These are phyloP conservation scores for Astropecten irregularis DNA, from an alignment of 53 echinoderm and acorn worm genomes.

Conservation along the genomic window DNA sequence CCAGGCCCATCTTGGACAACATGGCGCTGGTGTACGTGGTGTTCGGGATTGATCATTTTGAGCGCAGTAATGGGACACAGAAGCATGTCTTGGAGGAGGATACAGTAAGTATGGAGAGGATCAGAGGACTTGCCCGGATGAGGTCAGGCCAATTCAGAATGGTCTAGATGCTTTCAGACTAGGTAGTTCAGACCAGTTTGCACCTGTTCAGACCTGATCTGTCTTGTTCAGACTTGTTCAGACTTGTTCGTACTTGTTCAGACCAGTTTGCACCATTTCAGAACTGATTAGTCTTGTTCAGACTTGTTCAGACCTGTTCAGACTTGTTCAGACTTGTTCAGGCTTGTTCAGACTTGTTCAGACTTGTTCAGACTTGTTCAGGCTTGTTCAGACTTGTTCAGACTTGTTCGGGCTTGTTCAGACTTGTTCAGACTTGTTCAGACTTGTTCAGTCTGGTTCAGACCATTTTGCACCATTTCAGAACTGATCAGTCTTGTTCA, in stretches of 20 bases:
- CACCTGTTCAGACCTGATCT: not conserved
- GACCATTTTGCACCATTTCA: not conserved
- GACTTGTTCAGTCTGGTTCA: not conserved
- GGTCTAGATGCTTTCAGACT: not conserved
- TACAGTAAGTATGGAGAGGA: conserved; percentile 52
- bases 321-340: not conserved
- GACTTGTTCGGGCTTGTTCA: too few species aligned
- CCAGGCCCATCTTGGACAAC: conserved; percentile 72
- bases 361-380: not conserved
- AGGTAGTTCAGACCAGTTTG: not conserved
- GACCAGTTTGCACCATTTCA: too few species aligned
- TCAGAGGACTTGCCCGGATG: too few species aligned
- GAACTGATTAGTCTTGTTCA: too few species aligned
- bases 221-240: not conserved
- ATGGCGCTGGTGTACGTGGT: conserved; percentile 85
- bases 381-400: too few species aligned
- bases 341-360: not conserved
- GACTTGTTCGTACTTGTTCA: not conserved
- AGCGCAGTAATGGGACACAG: conserved; percentile 28
- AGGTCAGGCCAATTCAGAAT: not conserved
- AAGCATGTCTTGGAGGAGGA: conserved; percentile 73
- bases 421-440: not conserved
- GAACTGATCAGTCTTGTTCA: not conserved
- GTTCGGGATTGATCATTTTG: conserved; percentile 72
- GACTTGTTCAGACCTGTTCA: too few species aligned